phyloP scores from a whole-genome alignment of 2,797 vertebrate species.

The Loriculus beryllinus region DNA sequence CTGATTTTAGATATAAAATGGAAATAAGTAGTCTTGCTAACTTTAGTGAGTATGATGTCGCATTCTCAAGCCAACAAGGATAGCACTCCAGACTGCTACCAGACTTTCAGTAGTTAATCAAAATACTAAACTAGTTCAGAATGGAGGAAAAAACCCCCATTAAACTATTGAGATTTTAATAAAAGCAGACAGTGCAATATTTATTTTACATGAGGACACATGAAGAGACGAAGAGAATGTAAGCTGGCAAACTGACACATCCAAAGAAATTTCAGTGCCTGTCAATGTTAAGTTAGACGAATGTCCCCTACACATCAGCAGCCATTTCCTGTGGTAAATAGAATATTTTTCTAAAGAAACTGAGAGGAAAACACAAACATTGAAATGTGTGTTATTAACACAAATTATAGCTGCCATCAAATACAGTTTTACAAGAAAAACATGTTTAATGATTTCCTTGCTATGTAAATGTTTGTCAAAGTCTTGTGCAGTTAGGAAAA shows the following conservation, averaged over 20 bases:
- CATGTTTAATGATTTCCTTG: neutral
- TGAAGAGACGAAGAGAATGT: neutral
- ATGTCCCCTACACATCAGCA: fast-evolving
- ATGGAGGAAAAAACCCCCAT: neutral
- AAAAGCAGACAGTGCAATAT: neutral
- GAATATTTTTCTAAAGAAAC: neutral
- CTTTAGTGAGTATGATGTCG: neutral
- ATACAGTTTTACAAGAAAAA: neutral
- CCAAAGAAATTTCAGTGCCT: neutral
- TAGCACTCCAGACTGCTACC: neutral
- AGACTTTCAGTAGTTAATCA: neutral
- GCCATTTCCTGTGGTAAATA: neutral
- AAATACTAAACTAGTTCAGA: neutral
- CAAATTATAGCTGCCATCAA: neutral
- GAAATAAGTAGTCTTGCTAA: neutral
- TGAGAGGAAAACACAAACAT: neutral
- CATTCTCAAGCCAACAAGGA: neutral
- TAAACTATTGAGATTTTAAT: neutral
- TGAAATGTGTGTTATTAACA: neutral
- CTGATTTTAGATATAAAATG: neutral
- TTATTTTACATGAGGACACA: neutral
- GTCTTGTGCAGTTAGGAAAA: neutral
- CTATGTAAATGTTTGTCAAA: neutral
- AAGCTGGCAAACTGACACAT: neutral
- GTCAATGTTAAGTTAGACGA: neutral